phyloP scores from a whole-genome alignment of 2,113 vertebrate species.

The Machaerirhynchus nigripectus region DNA sequence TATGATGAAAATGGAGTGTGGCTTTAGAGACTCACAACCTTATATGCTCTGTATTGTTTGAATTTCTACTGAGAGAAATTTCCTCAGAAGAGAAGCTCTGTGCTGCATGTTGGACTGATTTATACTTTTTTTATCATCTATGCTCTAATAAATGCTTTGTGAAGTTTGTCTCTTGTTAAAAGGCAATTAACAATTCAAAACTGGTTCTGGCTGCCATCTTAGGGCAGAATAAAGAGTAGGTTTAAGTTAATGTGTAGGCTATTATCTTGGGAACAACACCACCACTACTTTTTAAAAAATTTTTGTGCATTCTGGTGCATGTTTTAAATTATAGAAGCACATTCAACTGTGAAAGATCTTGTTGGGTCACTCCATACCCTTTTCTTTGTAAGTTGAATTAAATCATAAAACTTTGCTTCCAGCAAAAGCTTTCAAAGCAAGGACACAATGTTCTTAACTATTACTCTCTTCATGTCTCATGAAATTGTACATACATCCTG shows the following conservation, averaged over 20 bases:
- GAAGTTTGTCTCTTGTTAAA: background rate
- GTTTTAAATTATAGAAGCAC: background rate
- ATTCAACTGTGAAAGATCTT: background rate
- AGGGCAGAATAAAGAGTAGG: background rate
- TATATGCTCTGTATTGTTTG: background rate
- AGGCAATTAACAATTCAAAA: background rate
- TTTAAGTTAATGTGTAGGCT: background rate
- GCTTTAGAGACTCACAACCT: background rate
- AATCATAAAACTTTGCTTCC: background rate
- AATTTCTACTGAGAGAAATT: background rate
- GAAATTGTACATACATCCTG: background rate
- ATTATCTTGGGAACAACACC: background rate
- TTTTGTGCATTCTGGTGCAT: background rate
- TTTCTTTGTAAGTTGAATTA: background rate
- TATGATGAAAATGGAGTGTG: background rate
- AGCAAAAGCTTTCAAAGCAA: conserved; percentile 6
- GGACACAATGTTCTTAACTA: background rate
- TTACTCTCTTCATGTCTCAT: background rate
- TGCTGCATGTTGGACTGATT: background rate
- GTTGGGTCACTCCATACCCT: background rate
- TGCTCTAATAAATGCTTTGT: background rate
- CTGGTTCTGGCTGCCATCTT: background rate
- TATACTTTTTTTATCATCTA: background rate
- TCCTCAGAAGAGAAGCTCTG: background rate
- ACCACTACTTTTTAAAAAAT: background rate